Percentiles rank a stretch among this genome's conserved stretches.
These are phyloP conservation scores for Epizoanthus stellaris DNA, from an alignment of 92 coral and sea anemone species.

Conservation along the genomic window DNA sequence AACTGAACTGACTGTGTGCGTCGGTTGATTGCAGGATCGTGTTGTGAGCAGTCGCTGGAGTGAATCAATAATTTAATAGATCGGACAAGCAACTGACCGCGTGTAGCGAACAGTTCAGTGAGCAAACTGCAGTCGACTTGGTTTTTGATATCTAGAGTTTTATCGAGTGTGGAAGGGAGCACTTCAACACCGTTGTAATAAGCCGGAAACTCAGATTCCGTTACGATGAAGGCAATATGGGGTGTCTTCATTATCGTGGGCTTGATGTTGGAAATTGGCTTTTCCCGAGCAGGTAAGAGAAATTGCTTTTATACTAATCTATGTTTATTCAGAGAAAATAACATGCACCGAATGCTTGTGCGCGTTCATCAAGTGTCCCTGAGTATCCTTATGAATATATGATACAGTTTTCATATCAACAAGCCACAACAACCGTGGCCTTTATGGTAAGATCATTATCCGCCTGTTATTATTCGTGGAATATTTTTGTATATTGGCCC, in stretches of 20 bases:
- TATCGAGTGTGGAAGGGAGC: constrained; percentile 12
- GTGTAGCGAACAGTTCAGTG: not conserved
- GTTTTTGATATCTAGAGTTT: not conserved
- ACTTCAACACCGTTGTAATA: not conserved
- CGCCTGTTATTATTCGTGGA: too few species aligned
- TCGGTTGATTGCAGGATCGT: constrained; percentile 14
- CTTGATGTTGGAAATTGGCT: not conserved
- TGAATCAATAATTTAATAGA: not conserved
- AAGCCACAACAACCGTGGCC: too few species aligned
- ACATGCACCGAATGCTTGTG: not conserved
- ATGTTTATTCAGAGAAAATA: constrained; percentile 13
- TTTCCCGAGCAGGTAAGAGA: constrained; percentile 36
- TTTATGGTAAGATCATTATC: too few species aligned
- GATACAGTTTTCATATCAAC: not conserved
- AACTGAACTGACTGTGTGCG: constrained; percentile 7
- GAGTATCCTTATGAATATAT: not conserved
- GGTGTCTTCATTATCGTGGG: constrained; percentile 3
- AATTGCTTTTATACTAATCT: not conserved
- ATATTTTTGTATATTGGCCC: not conserved
- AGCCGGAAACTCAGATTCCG: constrained; percentile 37
- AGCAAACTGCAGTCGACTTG: not conserved
- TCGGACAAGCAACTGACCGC: not conserved
- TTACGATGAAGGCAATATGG: constrained; percentile 28
- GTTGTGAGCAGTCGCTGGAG: constrained; percentile 9
- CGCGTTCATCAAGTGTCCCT: not conserved